Evolutionary conservation across 2,888 invertebrate species (phyloP).

Genomic region (Notocelia uddmanniana): DNA sequence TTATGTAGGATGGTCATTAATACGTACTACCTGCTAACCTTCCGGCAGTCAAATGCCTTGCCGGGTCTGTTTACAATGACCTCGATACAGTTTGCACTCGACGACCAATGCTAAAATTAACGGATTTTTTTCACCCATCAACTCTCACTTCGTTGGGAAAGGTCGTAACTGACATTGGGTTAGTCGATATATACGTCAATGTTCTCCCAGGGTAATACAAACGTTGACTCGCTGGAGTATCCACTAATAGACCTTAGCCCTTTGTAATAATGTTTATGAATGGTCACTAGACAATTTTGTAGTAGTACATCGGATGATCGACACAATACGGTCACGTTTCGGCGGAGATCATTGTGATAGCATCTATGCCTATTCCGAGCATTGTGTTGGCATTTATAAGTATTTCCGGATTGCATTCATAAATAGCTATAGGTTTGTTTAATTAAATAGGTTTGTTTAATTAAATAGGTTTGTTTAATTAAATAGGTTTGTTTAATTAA

Average conservation of each 20-base stretch:
- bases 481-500: constrained; percentile 8
- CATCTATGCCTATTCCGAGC: constrained; percentile 7
- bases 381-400: constrained; percentile 26
- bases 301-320: constrained; percentile 12
- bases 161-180: background rate
- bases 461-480: constrained; percentile 11
- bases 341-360: constrained; percentile 33
- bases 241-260: background rate
- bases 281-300: background rate
- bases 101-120: constrained; percentile 42
- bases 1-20: constrained; percentile 35
- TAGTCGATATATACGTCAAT: background rate
- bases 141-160: background rate
- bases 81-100: constrained; percentile 40
- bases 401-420: constrained; percentile 32
- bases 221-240: too few species aligned
- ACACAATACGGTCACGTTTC: constrained; percentile 44
- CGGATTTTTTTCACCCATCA: constrained; percentile 42
- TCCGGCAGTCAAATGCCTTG: constrained; percentile 35
- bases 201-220: background rate
- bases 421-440: constrained; percentile 3
- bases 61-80: constrained; percentile 32
- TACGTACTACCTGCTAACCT: constrained; percentile 26
- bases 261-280: background rate
- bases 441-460: constrained; percentile 15